Conservation (phyloP, 2,797 vertebrate species). For the Hafferia zeledoni region DNA sequence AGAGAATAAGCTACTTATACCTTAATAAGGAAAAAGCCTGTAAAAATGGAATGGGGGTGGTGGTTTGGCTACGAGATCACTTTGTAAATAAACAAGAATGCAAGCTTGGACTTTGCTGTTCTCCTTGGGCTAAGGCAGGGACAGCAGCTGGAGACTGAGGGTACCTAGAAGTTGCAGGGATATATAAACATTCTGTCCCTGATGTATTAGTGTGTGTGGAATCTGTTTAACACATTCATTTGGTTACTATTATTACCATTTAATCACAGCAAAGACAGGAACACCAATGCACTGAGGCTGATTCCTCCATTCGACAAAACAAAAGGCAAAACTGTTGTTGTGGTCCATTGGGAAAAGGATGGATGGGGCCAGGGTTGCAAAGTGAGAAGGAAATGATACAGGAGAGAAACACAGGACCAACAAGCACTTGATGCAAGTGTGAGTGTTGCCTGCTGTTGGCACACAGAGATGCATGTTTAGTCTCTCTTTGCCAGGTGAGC, state of each 20-base stretch:
- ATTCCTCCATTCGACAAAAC: neutral
- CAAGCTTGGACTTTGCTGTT: neutral
- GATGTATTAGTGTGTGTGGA: neutral
- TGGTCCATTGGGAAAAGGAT: neutral
- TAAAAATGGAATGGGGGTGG: conserved; percentile 25
- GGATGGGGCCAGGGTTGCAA: neutral
- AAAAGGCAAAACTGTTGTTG: neutral
- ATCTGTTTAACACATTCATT: neutral
- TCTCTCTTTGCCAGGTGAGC: neutral
- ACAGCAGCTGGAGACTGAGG: neutral
- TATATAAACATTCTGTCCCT: neutral
- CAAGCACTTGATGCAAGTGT: rapidly evolving
- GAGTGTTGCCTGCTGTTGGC: neutral
- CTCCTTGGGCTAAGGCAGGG: neutral
- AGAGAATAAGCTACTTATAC: conserved; percentile 70
- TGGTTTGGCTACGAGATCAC: neutral
- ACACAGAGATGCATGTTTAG: neutral
- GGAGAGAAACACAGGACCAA: neutral
- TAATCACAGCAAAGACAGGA: neutral
- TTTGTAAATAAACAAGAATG: conserved; percentile 24
- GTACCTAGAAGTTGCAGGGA: neutral
- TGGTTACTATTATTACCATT: neutral
- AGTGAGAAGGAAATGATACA: neutral
- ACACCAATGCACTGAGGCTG: neutral
- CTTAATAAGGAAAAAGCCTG: conserved; percentile 67